phyloP scores from a whole-genome alignment of 2,888 invertebrate species.

The Creontiades dilutus region DNA sequence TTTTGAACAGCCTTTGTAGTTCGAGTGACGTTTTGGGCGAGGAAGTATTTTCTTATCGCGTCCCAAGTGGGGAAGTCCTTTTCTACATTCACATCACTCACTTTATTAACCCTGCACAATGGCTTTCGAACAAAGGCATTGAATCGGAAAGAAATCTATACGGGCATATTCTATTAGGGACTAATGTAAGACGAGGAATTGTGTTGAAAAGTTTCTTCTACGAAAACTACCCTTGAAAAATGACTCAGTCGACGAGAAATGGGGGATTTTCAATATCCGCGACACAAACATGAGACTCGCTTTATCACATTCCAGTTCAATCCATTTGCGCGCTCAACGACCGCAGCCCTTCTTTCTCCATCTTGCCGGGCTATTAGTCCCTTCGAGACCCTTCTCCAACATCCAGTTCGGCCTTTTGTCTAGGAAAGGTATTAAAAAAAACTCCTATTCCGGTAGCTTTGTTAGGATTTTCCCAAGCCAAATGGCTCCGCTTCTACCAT shows the following conservation, averaged over 20 bases:
- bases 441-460: background rate
- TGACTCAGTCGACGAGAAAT: background rate
- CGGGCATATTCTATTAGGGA: too few species aligned
- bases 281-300: background rate
- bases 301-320: background rate
- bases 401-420: background rate
- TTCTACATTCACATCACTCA: too few species aligned
- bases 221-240: too few species aligned
- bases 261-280: slow-evolving; percentile 14
- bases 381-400: background rate
- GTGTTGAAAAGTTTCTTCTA: too few species aligned
- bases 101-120: too few species aligned
- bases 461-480: background rate
- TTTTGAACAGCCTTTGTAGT: too few species aligned
- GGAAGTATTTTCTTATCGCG: too few species aligned
- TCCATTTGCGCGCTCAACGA: slow-evolving; percentile 24
- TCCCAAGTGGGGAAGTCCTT: too few species aligned
- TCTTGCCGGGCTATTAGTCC: slow-evolving; percentile 4
- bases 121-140: too few species aligned
- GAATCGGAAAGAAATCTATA: too few species aligned
- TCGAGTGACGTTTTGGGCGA: too few species aligned
- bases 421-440: background rate
- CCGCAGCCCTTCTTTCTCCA: slow-evolving; percentile 4
- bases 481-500: background rate
- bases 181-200: too few species aligned